These are phyloP conservation scores for Bungarus multicinctus DNA, from an alignment of 2,113 vertebrate species.

Conservation along the genomic window DNA sequence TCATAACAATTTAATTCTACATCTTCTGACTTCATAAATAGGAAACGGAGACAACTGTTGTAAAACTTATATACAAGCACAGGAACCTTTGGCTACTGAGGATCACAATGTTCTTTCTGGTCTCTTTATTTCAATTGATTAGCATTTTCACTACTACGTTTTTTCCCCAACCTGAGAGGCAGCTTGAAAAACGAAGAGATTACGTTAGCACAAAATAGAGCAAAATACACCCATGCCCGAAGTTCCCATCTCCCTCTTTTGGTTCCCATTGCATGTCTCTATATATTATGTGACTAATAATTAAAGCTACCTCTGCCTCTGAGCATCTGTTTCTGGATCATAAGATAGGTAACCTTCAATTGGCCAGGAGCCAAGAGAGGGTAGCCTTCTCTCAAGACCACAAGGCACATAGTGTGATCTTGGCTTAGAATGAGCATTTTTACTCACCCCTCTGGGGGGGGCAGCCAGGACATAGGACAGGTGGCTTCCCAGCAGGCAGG, in stretches of 20 bases:
- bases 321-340: background rate
- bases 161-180: background rate
- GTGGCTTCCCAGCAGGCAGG: conserved; percentile 24
- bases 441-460: background rate
- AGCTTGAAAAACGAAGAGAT: background rate
- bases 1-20: conserved; percentile 4
- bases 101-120: background rate
- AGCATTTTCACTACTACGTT: background rate
- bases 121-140: background rate
- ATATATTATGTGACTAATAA: background rate
- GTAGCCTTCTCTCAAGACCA: background rate
- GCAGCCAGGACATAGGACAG: conserved; percentile 22
- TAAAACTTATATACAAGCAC: background rate
- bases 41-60: background rate
- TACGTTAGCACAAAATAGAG: background rate
- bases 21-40: background rate
- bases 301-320: background rate
- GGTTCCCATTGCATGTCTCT: background rate
- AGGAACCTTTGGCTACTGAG: background rate
- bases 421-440: conserved; percentile 9
- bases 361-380: conserved; percentile 1
- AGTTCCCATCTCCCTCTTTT: too few species aligned
- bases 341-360: background rate
- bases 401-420: background rate
- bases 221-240: background rate